Percentiles rank a stretch among this genome's conserved stretches.
phyloP scores from a whole-genome alignment of 2,888 invertebrate species.

The Mythimna pallens region DNA sequence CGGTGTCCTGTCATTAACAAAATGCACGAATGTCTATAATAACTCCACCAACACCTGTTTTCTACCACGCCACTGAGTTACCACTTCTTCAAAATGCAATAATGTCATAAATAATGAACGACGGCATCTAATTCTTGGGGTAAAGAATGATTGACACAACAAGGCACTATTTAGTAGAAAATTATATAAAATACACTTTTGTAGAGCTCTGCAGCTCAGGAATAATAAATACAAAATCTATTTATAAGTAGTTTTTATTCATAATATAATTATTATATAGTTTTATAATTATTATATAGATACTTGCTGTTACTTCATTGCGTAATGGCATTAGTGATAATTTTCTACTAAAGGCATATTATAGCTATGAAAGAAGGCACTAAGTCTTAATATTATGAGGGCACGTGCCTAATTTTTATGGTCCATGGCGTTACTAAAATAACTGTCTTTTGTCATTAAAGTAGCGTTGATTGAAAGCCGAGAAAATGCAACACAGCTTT shows the following conservation, averaged over 20 bases:
- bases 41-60: constrained; percentile 19
- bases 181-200: constrained; percentile 4
- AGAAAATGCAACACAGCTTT: constrained; percentile 9
- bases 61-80: constrained; percentile 27
- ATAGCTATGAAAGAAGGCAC: not conserved
- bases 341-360: not conserved
- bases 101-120: constrained; percentile 15
- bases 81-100: constrained; percentile 20
- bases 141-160: constrained; percentile 11
- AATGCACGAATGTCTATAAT: not conserved
- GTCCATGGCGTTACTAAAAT: constrained; percentile 10
- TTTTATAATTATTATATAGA: no score
- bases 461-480: not conserved
- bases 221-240: not conserved
- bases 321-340: not conserved
- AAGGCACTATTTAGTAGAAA: not conserved
- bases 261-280: no score
- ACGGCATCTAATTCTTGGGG: not conserved
- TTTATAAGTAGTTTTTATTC: no score
- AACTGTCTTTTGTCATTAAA: constrained; percentile 1
- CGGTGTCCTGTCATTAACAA: not conserved
- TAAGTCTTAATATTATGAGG: constrained; percentile 2
- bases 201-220: not conserved
- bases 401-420: constrained; percentile 23
- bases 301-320: not conserved